These are phyloP conservation scores for Poeciliopsis turneri DNA, from an alignment of 2,797 vertebrate species.

Conservation along the genomic window DNA sequence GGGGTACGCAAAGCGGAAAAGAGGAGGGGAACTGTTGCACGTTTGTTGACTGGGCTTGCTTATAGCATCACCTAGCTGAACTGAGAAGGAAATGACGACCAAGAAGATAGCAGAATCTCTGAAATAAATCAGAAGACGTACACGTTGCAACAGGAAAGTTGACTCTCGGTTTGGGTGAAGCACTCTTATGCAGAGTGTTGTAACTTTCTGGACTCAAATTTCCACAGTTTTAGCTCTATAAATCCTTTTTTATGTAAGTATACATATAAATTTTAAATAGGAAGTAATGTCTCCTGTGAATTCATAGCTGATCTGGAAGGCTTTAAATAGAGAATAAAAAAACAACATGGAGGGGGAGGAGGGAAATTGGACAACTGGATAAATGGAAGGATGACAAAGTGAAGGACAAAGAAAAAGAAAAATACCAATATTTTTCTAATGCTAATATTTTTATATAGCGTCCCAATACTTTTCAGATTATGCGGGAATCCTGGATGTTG, in stretches of 20 bases:
- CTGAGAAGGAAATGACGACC: neutral
- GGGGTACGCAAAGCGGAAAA: neutral
- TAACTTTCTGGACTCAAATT: neutral
- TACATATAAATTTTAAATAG: neutral
- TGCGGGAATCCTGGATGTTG: neutral
- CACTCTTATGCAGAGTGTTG: neutral
- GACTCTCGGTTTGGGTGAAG: neutral
- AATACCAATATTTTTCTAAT: neutral
- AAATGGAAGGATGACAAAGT: neutral
- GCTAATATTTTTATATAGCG: neutral
- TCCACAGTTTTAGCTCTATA: neutral
- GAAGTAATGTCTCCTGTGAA: neutral
- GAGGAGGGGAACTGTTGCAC: neutral
- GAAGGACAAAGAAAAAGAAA: neutral
- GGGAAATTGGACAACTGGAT: neutral
- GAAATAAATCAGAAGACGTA: neutral
- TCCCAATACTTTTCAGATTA: neutral
- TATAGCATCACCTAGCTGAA: neutral
- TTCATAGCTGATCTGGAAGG: neutral
- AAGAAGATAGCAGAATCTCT: neutral
- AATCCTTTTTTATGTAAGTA: neutral
- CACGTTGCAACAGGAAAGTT: neutral
- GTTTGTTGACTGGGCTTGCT: neutral
- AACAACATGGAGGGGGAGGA: neutral
- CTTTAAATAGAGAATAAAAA: constrained; percentile 9